Base-by-base conservation (phyloP, 2,888 invertebrate genomes). In the Caenorhabditis plicata region DNA sequence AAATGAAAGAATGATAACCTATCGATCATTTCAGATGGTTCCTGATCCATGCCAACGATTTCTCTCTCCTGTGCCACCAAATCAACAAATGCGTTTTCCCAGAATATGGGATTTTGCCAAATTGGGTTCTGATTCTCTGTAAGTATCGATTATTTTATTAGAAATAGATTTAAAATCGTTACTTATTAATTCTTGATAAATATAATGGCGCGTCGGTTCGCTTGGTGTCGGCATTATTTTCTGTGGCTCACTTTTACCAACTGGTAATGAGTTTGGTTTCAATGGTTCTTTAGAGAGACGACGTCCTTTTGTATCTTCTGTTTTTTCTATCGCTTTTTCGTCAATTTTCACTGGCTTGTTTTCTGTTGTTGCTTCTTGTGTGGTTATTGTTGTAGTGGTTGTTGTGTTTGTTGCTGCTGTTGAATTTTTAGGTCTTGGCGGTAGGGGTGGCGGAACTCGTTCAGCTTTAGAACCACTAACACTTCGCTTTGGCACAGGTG, bases 31-130 rank as follows among this genome's bases (percentile, higher is more conserved):
- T 80, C 80, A 2, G 74, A 68, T 15, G 80, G 80, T 41, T 80
- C 80, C 39, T 98, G 96, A 85, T 99, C 98, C 95, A 99, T 95
- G 48, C 98, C 94, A 71, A 96, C 91, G 88, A 96, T 92, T 81
- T 99, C 98, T 20, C 98, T 86, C 82, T 99, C 98, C 82, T 98
- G 96, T 20, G 87, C 87, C 1, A 99, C 96, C 0, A 96, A 94
- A 84, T 99, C 98, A 50, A 96, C 85, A 81, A 98, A 99, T 0
- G 93, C 90, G 82, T 98, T 96, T 82, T 99, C 98, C 98, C 98
- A 99, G 83, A 98, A 98, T 81, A 93, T 92, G 90, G 93, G 92
- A 85, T 96, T 93, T 83, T 96, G 95, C 96, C 96, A 99, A 26
- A 98, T 57, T 25, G 71, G 71, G 39, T 75, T 73, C 29, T 56